A percentile compares a stretch with the other conserved stretches of the same genome.
Evolutionary conservation across 2,797 vertebrate species (phyloP).

Genomic region (Helicolenus hilgendorfi): DNA sequence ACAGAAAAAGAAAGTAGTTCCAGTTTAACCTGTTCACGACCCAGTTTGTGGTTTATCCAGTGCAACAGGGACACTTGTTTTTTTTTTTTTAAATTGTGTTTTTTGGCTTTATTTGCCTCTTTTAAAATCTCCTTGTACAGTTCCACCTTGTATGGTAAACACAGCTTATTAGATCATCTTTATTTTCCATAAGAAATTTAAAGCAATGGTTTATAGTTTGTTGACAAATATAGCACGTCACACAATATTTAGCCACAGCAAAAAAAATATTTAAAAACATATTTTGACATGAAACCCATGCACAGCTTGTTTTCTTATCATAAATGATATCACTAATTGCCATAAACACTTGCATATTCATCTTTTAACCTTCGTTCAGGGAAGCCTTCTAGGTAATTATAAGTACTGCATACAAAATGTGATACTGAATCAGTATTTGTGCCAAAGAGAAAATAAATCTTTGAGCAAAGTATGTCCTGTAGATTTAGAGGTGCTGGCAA

Average conservation of each 20-base stretch:
- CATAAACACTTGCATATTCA: slow-evolving; percentile 16
- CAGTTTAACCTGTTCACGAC: background rate
- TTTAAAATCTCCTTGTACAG: background rate
- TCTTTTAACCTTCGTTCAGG: slow-evolving; percentile 22
- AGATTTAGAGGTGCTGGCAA: background rate
- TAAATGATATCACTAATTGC: background rate
- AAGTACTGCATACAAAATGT: slow-evolving; percentile 3
- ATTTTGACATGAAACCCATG: background rate
- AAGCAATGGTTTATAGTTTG: background rate
- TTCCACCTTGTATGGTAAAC: background rate
- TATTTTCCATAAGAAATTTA: background rate
- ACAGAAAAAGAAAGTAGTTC: background rate
- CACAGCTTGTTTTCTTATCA: slow-evolving; percentile 1
- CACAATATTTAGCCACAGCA: background rate
- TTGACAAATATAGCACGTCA: background rate
- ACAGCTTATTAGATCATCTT: background rate
- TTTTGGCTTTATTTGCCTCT: background rate
- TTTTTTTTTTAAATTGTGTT: background rate
- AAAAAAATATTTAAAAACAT: background rate
- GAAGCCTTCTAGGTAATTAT: slow-evolving; percentile 2
- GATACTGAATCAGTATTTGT: slow-evolving; percentile 2
- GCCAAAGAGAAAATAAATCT: background rate
- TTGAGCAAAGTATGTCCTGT: background rate
- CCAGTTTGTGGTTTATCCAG: background rate
- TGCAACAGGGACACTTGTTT: background rate